Conservation (phyloP, 2,113 vertebrate genomes). For the Dasyurus viverrinus region DNA sequence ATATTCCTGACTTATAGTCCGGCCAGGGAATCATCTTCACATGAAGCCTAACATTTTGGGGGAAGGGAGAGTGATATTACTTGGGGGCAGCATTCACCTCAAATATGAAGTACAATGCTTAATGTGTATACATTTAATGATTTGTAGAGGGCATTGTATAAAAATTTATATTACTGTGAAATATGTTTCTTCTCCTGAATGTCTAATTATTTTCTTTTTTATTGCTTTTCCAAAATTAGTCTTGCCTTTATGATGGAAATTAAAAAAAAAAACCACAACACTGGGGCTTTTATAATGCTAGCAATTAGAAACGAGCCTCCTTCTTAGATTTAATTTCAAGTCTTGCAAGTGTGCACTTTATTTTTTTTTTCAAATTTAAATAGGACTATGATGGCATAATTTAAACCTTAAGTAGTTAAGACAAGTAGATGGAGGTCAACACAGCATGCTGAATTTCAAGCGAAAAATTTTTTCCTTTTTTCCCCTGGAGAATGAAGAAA, state of each 20-base stretch:
- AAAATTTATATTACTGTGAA: background rate
- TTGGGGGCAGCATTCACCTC: background rate
- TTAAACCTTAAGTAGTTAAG: slow-evolving; percentile 50
- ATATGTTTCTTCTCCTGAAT: background rate
- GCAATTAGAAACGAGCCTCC: background rate
- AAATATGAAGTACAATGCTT: background rate
- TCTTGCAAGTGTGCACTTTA: slow-evolving; percentile 9
- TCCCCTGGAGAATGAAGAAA: slow-evolving; percentile 1
- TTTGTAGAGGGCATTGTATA: background rate
- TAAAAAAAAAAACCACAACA: background rate
- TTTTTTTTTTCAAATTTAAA: slow-evolving; percentile 11
- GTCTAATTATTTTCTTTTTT: slow-evolving; percentile 17
- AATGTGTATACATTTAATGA: background rate
- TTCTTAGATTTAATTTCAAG: slow-evolving; percentile 27
- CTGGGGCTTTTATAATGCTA: background rate
- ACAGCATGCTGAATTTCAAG: slow-evolving; percentile 36
- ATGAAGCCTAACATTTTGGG: background rate
- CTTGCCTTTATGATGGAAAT: background rate
- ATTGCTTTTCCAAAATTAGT: slow-evolving; percentile 39
- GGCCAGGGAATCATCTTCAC: no score
- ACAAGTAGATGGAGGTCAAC: slow-evolving; percentile 15
- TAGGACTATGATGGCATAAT: slow-evolving; percentile 29
- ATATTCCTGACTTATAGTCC: no score
- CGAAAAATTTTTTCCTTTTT: background rate
- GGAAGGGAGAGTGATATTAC: background rate